Percentiles rank a stretch among this genome's conserved stretches.
These are phyloP conservation scores for Spodoptera picta DNA, from an alignment of 2,888 invertebrate species.

Conservation along the genomic window DNA sequence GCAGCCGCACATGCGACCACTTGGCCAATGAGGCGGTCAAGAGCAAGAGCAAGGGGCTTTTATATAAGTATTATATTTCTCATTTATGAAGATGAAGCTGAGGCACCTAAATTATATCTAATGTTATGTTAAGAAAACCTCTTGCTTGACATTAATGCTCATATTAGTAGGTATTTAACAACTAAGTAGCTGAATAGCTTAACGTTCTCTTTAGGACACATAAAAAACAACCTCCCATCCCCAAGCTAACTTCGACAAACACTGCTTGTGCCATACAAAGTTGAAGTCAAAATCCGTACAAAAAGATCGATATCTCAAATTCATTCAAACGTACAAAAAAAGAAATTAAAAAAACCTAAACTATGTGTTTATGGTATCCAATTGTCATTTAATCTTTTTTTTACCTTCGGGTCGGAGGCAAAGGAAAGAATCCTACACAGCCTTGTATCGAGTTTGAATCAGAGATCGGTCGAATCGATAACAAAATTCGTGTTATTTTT, in stretches of 20 bases:
- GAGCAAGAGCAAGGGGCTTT: no score
- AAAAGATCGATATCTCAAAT: conserved; percentile 1
- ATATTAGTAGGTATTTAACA: no score
- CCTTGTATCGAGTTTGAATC: conserved; percentile 50
- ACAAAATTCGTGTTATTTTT: conserved; percentile 38
- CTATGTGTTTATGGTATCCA: conserved; percentile 66
- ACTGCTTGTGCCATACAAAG: neutral
- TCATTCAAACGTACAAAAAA: conserved; percentile 26
- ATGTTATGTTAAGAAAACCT: no score
- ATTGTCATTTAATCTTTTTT: conserved; percentile 49
- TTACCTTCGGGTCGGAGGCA: conserved; percentile 39
- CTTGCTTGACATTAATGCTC: no score
- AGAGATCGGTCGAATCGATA: conserved; percentile 52
- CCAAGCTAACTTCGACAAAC: neutral
- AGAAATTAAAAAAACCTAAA: conserved; percentile 56
- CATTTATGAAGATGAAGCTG: no score
- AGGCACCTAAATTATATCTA: no score
- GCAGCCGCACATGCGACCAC: no score
- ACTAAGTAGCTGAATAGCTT: no score
- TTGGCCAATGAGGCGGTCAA: no score
- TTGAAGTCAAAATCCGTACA: conserved; percentile 10
- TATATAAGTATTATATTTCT: no score
- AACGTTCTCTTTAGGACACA: no score
- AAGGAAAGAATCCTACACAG: conserved; percentile 45
- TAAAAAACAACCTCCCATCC: no score